Percentiles rank a stretch among this genome's conserved stretches.
Conservation (phyloP, 2,113 vertebrate genomes). For the Desmodus rotundus region DNA sequence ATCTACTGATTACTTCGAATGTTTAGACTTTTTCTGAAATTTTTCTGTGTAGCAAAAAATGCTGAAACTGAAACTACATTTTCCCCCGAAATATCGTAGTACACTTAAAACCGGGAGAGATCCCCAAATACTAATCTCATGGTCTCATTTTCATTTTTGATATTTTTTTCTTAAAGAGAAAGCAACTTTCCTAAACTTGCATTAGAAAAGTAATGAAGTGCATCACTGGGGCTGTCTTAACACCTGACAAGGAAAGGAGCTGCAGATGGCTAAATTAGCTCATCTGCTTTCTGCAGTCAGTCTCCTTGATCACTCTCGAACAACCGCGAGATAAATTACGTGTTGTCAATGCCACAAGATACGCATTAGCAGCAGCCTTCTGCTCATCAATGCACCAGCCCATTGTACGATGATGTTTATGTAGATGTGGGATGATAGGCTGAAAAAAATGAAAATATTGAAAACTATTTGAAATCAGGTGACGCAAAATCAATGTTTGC, state of each 20-base stretch:
- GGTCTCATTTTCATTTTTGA: background rate
- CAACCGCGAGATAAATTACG: background rate
- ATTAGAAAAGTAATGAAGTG: background rate
- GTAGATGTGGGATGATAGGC: background rate
- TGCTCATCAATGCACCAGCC: background rate
- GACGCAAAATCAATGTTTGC: background rate
- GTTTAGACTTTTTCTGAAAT: background rate
- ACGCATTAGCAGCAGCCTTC: background rate
- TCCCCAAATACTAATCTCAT: background rate
- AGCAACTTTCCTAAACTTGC: background rate
- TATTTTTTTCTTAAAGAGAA: background rate
- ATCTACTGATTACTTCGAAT: background rate
- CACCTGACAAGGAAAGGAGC: background rate
- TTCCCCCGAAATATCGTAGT: background rate
- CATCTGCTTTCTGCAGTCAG: background rate
- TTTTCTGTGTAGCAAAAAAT: slow-evolving; percentile 28
- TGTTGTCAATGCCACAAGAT: background rate
- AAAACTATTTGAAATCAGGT: background rate
- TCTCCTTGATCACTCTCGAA: background rate
- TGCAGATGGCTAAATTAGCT: background rate
- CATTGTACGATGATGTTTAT: background rate
- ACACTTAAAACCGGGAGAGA: background rate
- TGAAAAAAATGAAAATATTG: background rate
- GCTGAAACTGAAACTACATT: background rate
- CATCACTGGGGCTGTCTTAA: background rate